Evolutionary conservation across 2,113 vertebrate species (phyloP).

Genomic region (Callopanchax toddi): DNA sequence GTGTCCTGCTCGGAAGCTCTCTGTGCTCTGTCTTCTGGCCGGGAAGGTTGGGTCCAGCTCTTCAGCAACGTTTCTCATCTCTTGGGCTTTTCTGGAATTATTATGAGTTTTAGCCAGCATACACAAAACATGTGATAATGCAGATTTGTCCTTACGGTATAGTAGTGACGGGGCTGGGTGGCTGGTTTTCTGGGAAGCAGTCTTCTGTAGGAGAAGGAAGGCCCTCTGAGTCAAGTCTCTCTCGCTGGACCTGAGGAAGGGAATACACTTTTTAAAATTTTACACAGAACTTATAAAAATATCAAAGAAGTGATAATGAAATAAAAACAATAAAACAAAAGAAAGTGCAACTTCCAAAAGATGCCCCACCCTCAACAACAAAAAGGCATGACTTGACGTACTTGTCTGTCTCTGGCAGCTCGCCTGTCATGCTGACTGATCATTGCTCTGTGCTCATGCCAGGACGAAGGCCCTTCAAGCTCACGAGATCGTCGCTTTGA

Average conservation of each 20-base stretch:
- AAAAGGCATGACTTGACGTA: background rate
- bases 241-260: conserved; percentile 56
- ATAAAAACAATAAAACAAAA: background rate
- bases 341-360: too few relatives aligned
- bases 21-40: conserved; percentile 48
- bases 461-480: conserved; percentile 56
- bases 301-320: background rate
- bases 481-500: conserved; percentile 69
- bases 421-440: conserved; percentile 59
- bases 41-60: conserved; percentile 83
- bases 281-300: background rate
- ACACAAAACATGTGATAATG: background rate
- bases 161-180: conserved; percentile 44
- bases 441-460: conserved; percentile 60
- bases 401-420: conserved; percentile 66
- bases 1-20: conserved; percentile 28
- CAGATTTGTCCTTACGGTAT: conserved; percentile 51
- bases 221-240: conserved; percentile 73
- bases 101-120: background rate
- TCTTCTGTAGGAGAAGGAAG: conserved; percentile 72
- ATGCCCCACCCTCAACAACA: too few relatives aligned
- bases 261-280: background rate
- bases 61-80: conserved; percentile 77
- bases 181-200: conserved; percentile 65
- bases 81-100: conserved; percentile 53